Evolutionary conservation across 2,797 vertebrate species (phyloP), one percentile per base, ranked within the genome.

Genomic region (Centroberyx gerrardi): DNA sequence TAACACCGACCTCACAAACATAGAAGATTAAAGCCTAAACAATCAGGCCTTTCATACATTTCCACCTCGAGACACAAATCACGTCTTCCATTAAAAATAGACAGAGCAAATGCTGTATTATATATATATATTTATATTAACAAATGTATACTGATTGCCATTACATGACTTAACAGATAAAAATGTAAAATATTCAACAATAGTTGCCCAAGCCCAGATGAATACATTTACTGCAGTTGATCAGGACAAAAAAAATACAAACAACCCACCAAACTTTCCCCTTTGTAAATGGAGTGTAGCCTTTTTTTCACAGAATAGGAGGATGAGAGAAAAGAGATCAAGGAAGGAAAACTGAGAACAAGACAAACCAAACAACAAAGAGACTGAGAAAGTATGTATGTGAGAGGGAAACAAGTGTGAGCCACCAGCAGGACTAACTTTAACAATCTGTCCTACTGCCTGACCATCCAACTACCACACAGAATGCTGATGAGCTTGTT

Each of bases 101-200:
- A 83, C 62, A 42, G 68, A 87, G 61, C 72, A 90, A 17, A 72
- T 80, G 74, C 71, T 63, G 54, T 68, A 68, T 22, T 68, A 78
- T 79, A 55, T 78, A 60, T 82, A 67, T 65, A 90, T 86, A 91
- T 85, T 92, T 83, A 88, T 89, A 91, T 87, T 80, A 86, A 65
- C 58, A 69, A 74, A 87, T 88, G 58, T 88, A 68, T 77, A 76
- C 17, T 71, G 91, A 94, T 90, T 93, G 91, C 90, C 85, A 84
- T 79, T 79, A 81, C 48, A 78, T 80, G 77, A 83, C 15, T 82
- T 52, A 58, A 76, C 52, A 44, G 49, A 68, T 38, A 22, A 29
- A 27, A 42, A 60, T 76, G 66, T 62, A 71, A 72, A 52, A 65
- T 1, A 68, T 4, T 1, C 8, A 61, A 55, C 10, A 27, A 31